Conservation (phyloP, 2,113 vertebrate species). For the Eurystomus gularis region DNA sequence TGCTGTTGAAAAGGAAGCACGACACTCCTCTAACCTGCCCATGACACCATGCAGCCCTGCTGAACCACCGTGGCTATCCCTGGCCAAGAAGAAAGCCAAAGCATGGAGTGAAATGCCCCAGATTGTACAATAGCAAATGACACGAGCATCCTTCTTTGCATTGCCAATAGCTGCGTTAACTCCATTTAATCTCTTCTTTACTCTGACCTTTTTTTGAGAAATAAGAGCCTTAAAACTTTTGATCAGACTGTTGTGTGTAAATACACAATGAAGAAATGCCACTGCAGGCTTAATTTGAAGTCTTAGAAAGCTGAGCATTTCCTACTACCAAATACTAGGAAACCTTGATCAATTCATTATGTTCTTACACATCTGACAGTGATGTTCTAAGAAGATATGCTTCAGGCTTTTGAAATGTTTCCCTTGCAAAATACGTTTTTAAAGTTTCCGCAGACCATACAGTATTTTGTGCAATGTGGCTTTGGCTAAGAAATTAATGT, state of each 20-base stretch:
- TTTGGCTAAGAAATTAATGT: neutral
- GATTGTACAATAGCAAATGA: conserved; percentile 76
- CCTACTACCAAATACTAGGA: neutral
- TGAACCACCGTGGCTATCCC: conserved; percentile 89
- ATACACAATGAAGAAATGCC: conserved; percentile 7
- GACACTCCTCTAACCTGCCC: conserved; percentile 35
- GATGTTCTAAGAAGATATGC: neutral
- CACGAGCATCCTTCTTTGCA: neutral
- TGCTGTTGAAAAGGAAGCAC: conserved; percentile 53
- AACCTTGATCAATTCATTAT: neutral
- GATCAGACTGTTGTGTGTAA: conserved; percentile 6
- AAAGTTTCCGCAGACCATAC: neutral
- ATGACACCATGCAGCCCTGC: conserved; percentile 56
- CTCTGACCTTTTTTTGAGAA: conserved; percentile 36
- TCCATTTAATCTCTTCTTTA: conserved; percentile 32
- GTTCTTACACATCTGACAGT: neutral
- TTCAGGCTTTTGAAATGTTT: conserved; percentile 28
- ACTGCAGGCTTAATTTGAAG: neutral
- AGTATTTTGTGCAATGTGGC: neutral
- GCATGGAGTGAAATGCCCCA: conserved; percentile 92
- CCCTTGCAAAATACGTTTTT: neutral
- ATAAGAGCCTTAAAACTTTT: conserved; percentile 50
- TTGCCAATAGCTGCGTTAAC: conserved; percentile 44
- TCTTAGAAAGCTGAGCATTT: conserved; percentile 32
- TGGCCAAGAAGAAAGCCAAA: conserved; percentile 95